Evolutionary conservation across 2,888 invertebrate genomes (phyloP), one percentile per base, ranked within the genome.

Genomic region (Trissolcus brochymenae): DNA sequence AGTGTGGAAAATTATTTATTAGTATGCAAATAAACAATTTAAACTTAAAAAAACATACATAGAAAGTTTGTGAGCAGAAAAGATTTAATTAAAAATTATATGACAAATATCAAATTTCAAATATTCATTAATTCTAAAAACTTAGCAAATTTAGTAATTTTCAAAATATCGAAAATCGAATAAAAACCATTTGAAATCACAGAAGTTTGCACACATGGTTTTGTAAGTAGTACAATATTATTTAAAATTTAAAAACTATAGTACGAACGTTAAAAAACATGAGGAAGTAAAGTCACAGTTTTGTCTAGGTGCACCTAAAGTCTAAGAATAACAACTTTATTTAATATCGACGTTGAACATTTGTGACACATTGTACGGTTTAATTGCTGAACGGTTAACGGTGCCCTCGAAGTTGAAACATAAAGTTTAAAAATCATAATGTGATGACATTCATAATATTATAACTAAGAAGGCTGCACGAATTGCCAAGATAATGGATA

Each of bases 401-500:
- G 14, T 51, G 51, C 51, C 51, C 51, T 51, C 51, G 51, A 51
- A 51, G 51, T 51, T 19, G 4, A 21, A 50, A 46, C 21, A 14
- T 43, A 17, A 41, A 56, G 19, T 59, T 59, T 57, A 29, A 56
- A 25, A 56, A 53, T 50, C 59, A 72, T 54, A 35, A 68, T 25
- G 62, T 56, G 51, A 76, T 72, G 76, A 72, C 67, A 64, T 70
- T 67, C 60, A 55, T 65, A 56, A 64, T 68, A 72, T 66, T 65
- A 68, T 75, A 55, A 65, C 72, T 49, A n/a, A 46, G 61, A 77
- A 73, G 80, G 67, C 21, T 77, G 64, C 55, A 74, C 72, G 65
- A 73, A 74, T 76, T 76, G 40, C 53, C 67, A 61, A 66, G 70
- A 74, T 76, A 79, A 76, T 79, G 76, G 73, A 79, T 72, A 76